Conservation (phyloP, 2,888 invertebrate species). For the Strigamia maritima region DNA sequence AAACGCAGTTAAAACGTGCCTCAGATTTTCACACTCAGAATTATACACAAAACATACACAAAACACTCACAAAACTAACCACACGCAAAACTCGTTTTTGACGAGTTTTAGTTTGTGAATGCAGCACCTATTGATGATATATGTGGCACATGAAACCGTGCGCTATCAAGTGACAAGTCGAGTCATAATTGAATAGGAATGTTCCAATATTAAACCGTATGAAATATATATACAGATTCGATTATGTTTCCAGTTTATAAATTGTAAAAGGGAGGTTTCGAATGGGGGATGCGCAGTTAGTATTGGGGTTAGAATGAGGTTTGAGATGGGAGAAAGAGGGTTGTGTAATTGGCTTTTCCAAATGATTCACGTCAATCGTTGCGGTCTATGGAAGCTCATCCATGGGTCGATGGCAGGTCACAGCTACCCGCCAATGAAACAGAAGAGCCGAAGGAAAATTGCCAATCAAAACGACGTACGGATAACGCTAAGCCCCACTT, state of each 20-base stretch:
- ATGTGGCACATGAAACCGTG: background rate
- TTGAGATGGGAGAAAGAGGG: background rate
- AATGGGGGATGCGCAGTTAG: background rate
- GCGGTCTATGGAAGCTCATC: conserved; percentile 23
- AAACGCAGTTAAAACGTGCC: no score
- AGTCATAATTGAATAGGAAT: background rate
- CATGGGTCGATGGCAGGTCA: conserved; percentile 20
- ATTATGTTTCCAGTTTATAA: conserved; percentile 16
- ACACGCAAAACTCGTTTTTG: no score
- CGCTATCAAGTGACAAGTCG: background rate
- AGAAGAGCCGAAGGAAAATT: conserved; percentile 7
- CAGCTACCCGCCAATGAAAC: conserved; percentile 20
- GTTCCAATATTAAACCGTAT: background rate
- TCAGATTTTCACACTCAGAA: no score
- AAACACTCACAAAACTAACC: no score
- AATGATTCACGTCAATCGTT: conserved; percentile 23
- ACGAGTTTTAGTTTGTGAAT: no score
- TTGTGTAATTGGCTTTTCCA: conserved; percentile 16
- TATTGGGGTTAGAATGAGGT: conserved; percentile 14
- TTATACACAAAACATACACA: no score
- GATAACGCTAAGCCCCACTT: background rate
- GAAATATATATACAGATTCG: background rate
- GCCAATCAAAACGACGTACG: conserved; percentile 23
- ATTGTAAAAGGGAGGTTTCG: background rate
- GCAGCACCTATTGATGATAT: no score